Percentiles rank a stretch among this genome's conserved stretches.
Evolutionary conservation across 2,888 invertebrate species (phyloP).

Genomic region (Limenitis camilla): DNA sequence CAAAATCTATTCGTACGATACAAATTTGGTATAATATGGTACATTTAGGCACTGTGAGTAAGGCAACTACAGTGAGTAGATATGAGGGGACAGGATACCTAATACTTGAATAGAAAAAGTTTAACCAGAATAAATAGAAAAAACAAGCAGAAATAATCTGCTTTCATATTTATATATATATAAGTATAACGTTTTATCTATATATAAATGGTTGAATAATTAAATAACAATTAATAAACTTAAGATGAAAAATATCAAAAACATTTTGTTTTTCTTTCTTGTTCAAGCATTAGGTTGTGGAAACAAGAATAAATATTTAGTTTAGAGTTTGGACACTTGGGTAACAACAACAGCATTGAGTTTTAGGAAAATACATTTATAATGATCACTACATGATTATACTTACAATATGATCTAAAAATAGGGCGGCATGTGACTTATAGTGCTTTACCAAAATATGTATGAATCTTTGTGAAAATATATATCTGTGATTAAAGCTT

Average conservation of each 20-base stretch:
- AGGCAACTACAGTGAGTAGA: constrained; percentile 87
- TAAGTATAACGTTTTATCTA: no score
- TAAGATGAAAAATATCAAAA: background rate
- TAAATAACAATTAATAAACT: background rate
- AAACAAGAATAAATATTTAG: no score
- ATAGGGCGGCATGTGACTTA: constrained; percentile 63
- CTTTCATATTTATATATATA: no score
- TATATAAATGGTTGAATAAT: no score
- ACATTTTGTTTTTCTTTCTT: background rate
- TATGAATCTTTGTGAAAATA: constrained; percentile 46
- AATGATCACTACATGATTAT: constrained; percentile 22
- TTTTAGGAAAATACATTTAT: constrained; percentile 11
- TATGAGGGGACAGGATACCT: constrained; percentile 27
- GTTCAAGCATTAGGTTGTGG: constrained; percentile 8
- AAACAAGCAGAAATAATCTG: no score
- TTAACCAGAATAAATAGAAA: no score
- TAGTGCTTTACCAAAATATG: constrained; percentile 66
- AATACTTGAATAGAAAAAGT: constrained; percentile 10
- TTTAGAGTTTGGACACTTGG: no score
- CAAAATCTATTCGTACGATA: constrained; percentile 58
- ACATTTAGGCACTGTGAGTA: constrained; percentile 87
- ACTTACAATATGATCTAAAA: constrained; percentile 53
- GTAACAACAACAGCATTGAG: background rate
- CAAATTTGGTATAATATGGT: constrained; percentile 71
- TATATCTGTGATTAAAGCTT: constrained; percentile 55